Evolutionary conservation across 2,888 invertebrate species (phyloP).

Genomic region (Eremobia ochroleuca): DNA sequence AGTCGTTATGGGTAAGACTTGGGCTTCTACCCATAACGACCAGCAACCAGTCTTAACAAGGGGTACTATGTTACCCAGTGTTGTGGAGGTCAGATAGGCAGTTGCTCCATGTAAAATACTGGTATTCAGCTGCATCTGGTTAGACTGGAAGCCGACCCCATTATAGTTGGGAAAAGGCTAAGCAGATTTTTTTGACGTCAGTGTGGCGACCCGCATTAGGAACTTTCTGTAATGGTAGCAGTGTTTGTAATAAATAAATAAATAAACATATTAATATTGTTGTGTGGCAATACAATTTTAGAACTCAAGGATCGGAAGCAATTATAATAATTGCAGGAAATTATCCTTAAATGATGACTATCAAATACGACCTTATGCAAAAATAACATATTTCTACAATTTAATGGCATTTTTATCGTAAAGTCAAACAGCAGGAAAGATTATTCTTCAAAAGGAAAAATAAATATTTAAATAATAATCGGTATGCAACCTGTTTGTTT

Average conservation of each 20-base stretch:
- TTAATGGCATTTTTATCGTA: slow-evolving; percentile 43
- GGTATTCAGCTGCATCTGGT: not conserved
- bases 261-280: slow-evolving; percentile 2
- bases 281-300: not conserved
- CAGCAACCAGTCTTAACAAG: not conserved
- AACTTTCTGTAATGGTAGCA: too few species aligned
- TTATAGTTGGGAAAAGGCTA: not conserved
- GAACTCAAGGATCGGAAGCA: slow-evolving; percentile 31
- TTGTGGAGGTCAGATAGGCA: not conserved
- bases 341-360: slow-evolving; percentile 47
- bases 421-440: slow-evolving; percentile 19
- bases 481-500: slow-evolving; percentile 32
- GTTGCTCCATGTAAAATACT: not conserved
- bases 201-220: too few species aligned
- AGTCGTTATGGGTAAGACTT: not conserved
- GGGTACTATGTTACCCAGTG: not conserved
- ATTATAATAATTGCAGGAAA: slow-evolving; percentile 38
- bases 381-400: slow-evolving; percentile 31
- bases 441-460: slow-evolving; percentile 18
- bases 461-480: not conserved
- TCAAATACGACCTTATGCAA: slow-evolving; percentile 33
- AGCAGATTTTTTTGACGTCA: not conserved
- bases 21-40: too few species aligned
- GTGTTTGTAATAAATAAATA: too few species aligned
- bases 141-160: not conserved